Percentiles rank a stretch among this genome's conserved stretches.
These are phyloP conservation scores for Sphaerophoria taeniata DNA, from an alignment of 2,888 invertebrate genomes.

Conservation along the genomic window DNA sequence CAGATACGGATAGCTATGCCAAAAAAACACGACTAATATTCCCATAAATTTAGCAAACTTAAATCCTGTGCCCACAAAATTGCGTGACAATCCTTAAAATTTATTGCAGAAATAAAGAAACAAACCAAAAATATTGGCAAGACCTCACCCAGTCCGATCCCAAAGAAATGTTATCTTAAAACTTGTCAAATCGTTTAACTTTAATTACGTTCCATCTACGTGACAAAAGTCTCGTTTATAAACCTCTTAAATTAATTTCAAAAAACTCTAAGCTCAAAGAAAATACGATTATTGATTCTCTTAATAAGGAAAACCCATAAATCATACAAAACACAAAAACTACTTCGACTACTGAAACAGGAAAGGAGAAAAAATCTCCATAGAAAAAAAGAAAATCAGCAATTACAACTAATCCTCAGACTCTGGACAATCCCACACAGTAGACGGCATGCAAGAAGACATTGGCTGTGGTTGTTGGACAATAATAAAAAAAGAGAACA, in stretches of 20 bases:
- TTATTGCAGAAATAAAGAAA: not conserved
- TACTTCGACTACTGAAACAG: not conserved
- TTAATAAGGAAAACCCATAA: constrained; percentile 18
- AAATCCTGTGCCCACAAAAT: too few species aligned
- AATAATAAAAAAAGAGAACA: not conserved
- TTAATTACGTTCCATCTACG: not conserved
- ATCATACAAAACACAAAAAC: constrained; percentile 16
- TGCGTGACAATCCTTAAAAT: not conserved
- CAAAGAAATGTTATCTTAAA: not conserved
- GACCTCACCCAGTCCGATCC: not conserved
- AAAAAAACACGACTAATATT: too few species aligned
- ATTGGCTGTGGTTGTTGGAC: constrained; percentile 20
- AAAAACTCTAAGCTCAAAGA: not conserved
- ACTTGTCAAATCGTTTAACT: not conserved
- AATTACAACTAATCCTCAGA: constrained; percentile 51
- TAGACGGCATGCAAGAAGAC: not conserved
- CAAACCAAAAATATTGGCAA: not conserved
- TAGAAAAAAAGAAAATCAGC: constrained; percentile 47
- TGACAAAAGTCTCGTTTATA: constrained; percentile 5
- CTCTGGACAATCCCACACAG: constrained; percentile 2
- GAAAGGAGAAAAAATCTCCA: constrained; percentile 35
- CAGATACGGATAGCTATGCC: too few species aligned
- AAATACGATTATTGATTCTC: constrained; percentile 7
- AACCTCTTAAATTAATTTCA: constrained; percentile 25
- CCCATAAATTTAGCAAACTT: too few species aligned